Conservation (phyloP, 2,113 vertebrate species). For the Ailuropoda melanoleuca region DNA sequence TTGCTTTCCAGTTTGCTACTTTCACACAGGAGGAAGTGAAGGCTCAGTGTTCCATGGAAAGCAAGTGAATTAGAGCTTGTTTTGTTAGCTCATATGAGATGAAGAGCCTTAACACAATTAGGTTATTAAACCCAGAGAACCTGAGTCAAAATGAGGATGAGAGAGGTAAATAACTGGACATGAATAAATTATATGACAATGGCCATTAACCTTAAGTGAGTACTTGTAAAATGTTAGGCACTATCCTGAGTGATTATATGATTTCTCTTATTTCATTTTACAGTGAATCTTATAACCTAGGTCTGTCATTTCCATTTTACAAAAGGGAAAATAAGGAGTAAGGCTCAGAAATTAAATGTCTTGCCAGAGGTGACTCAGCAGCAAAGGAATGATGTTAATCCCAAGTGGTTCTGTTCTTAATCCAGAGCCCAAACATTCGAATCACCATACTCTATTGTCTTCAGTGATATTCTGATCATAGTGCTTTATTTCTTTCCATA, state of each 20-base stretch:
- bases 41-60: neutral
- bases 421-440: neutral
- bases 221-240: neutral
- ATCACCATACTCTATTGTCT: no score
- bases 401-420: neutral
- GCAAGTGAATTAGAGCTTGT: slow-evolving; percentile 26
- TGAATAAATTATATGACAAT: neutral
- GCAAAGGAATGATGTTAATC: neutral
- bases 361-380: neutral
- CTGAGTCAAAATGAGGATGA: neutral
- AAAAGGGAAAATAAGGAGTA: neutral
- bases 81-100: neutral
- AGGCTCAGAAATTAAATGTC: neutral
- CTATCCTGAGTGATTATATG: neutral
- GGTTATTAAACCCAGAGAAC: neutral
- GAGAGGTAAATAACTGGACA: slow-evolving; percentile 20
- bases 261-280: neutral
- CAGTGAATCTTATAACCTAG: neutral
- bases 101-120: neutral
- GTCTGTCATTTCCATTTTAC: neutral
- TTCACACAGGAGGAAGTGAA: neutral
- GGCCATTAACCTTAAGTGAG: neutral
- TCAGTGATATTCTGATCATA: neutral
- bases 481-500: neutral
- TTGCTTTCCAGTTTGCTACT: neutral